A percentile compares a stretch with the other conserved stretches of the same genome.
These are phyloP conservation scores for Palythoa grandis DNA, from an alignment of 92 coral and sea anemone species.

Conservation along the genomic window DNA sequence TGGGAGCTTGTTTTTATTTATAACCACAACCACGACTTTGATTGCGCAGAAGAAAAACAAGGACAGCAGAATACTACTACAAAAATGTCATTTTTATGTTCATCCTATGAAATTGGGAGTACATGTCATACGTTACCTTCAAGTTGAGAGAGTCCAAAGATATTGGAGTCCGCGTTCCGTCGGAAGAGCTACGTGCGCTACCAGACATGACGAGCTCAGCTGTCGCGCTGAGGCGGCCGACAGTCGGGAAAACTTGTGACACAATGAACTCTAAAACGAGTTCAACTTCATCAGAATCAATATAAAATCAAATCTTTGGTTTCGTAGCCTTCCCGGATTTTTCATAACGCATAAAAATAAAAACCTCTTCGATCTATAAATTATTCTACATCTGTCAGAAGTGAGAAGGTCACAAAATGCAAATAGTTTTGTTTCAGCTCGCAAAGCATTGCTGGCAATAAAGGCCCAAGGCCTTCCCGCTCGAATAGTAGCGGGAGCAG, in stretches of 20 bases:
- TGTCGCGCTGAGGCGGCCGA: neutral
- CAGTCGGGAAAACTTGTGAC: neutral
- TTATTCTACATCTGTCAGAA: neutral
- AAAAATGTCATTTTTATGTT: neutral
- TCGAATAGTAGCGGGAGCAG: too few species aligned
- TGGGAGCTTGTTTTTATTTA: slow-evolving; percentile 11
- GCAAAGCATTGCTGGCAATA: slow-evolving; percentile 1
- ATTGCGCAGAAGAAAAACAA: slow-evolving; percentile 13
- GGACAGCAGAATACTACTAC: neutral
- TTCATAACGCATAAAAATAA: neutral
- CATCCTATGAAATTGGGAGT: neutral
- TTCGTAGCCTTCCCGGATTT: neutral
- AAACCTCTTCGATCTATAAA: neutral
- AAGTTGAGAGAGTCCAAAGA: slow-evolving; percentile 22
- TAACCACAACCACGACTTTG: slow-evolving; percentile 25
- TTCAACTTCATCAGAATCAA: neutral
- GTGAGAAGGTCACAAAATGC: neutral
- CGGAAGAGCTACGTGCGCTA: slow-evolving; percentile 17
- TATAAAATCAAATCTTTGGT: neutral
- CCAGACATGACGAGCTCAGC: slow-evolving; percentile 9
- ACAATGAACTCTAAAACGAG: neutral
- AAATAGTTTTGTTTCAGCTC: neutral
- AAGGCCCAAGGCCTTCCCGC: neutral
- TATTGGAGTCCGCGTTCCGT: slow-evolving; percentile 8
- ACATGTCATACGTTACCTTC: neutral